These are phyloP conservation scores for Danionella cerebrum DNA, from an alignment of 2,113 vertebrate genomes.

Conservation along the genomic window DNA sequence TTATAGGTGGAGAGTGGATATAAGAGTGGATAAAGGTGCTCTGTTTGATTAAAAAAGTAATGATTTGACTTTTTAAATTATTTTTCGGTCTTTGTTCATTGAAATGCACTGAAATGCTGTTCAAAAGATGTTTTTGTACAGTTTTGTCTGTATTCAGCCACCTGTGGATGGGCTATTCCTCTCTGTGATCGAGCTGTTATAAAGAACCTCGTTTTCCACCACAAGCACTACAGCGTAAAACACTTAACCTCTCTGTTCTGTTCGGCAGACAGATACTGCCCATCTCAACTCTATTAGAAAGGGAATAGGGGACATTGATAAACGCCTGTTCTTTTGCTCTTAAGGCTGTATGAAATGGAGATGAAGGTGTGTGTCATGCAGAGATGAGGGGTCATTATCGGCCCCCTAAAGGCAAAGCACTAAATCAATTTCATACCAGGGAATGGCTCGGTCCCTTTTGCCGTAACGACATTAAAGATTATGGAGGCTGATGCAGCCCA, in stretches of 20 bases:
- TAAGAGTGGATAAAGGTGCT: too few species aligned
- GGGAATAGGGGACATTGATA: conserved; percentile 4
- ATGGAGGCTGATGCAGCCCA: conserved; percentile 9
- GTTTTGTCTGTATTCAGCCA: neutral
- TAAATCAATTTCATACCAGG: conserved; percentile 35
- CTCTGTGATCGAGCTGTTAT: neutral
- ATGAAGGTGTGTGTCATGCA: conserved; percentile 28
- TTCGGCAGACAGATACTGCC: neutral
- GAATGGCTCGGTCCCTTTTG: conserved; percentile 15
- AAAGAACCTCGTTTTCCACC: neutral
- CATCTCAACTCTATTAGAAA: conserved; percentile 22
- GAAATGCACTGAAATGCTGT: too few species aligned
- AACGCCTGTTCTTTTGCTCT: conserved; percentile 19
- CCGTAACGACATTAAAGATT: conserved; percentile 26
- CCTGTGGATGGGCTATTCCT: neutral
- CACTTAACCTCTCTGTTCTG: neutral
- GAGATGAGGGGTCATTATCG: conserved; percentile 33
- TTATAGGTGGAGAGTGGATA: too few species aligned
- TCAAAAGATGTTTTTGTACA: neutral
- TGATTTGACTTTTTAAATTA: too few species aligned
- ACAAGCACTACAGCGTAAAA: neutral
- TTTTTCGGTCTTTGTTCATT: too few species aligned
- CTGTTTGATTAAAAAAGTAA: too few species aligned
- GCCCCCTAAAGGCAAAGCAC: conserved; percentile 29
- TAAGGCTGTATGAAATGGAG: conserved; percentile 34